A percentile compares a stretch with the other conserved stretches of the same genome.
Conservation (phyloP, 1,140 invertebrate species). For the Bombus huntii region DNA sequence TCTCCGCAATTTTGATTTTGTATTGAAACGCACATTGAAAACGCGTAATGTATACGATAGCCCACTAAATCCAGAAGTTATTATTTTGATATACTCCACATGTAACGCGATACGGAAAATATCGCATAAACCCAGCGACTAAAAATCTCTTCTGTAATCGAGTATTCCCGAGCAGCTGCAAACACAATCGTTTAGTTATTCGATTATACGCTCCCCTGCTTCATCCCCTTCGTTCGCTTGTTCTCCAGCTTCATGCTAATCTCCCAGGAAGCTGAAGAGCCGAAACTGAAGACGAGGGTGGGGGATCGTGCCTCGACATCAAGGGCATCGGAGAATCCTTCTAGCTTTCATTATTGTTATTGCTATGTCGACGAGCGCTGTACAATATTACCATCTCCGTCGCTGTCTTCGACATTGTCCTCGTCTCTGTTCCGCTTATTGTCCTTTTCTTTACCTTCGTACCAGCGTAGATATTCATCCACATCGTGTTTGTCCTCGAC, state of each 20-base stretch:
- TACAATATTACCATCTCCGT: constrained; percentile 54
- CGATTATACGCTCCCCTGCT: constrained; percentile 62
- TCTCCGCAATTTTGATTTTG: too few relatives aligned
- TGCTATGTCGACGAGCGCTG: constrained; percentile 60
- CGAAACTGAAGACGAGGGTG: constrained; percentile 52
- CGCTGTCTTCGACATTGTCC: constrained; percentile 45
- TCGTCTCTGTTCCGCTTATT: constrained; percentile 18
- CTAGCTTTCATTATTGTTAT: constrained; percentile 76
- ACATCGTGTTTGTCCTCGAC: background rate
- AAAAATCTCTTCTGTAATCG: constrained; percentile 53
- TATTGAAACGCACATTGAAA: too few relatives aligned
- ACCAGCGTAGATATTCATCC: background rate
- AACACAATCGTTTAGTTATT: constrained; percentile 70
- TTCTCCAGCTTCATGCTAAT: constrained; percentile 70
- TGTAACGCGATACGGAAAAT: background rate
- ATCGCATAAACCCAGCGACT: constrained; percentile 3
- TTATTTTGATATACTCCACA: background rate
- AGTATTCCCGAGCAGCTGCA: constrained; percentile 53
- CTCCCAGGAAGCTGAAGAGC: constrained; percentile 68
- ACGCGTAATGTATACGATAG: background rate
- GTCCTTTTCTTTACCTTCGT: background rate
- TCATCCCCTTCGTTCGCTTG: constrained; percentile 44
- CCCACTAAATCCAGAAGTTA: background rate
- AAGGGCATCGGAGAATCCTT: constrained; percentile 72
- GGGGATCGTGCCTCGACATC: constrained; percentile 60